Conservation (phyloP, 2,888 invertebrate species). For the Lypha dubia region DNA sequence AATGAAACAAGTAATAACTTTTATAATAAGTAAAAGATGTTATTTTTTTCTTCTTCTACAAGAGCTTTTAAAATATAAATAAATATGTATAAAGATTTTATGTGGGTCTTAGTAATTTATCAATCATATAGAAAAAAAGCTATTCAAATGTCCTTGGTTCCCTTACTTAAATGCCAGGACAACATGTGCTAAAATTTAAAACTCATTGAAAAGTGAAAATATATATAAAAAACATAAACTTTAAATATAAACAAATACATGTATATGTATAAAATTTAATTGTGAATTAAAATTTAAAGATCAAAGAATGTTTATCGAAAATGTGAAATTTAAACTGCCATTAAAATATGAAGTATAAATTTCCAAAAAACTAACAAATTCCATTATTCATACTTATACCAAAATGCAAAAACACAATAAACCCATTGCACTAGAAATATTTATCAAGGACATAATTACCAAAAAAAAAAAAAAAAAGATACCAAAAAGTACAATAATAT, state of each 20-base stretch:
- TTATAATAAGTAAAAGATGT: slow-evolving; percentile 24
- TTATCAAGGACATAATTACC: slow-evolving; percentile 61
- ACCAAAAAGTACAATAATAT: slow-evolving; percentile 28
- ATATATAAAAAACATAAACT: not conserved
- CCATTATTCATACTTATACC: slow-evolving; percentile 1
- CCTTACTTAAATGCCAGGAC: slow-evolving; percentile 54
- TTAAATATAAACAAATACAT: slow-evolving; percentile 10
- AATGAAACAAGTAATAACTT: slow-evolving; percentile 27
- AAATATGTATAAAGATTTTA: not conserved
- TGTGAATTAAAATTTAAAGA: slow-evolving; percentile 15
- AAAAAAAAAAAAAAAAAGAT: slow-evolving; percentile 32
- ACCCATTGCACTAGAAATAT: slow-evolving; percentile 71
- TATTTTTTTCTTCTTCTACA: slow-evolving; percentile 5
- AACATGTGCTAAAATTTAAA: slow-evolving; percentile 49
- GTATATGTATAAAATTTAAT: not conserved
- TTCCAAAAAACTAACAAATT: not conserved
- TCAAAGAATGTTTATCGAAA: not conserved
- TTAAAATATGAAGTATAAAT: slow-evolving; percentile 10
- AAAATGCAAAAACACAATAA: slow-evolving; percentile 42
- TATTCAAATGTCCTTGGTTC: slow-evolving; percentile 56
- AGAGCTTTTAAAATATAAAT: slow-evolving; percentile 10
- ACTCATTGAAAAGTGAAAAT: slow-evolving; percentile 45
- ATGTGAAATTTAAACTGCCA: slow-evolving; percentile 46
- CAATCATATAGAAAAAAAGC: slow-evolving; percentile 45
- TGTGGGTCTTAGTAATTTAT: slow-evolving; percentile 28